phyloP scores from a whole-genome alignment of 1,140 invertebrate genomes.

The Aphaenogaster floridana region DNA sequence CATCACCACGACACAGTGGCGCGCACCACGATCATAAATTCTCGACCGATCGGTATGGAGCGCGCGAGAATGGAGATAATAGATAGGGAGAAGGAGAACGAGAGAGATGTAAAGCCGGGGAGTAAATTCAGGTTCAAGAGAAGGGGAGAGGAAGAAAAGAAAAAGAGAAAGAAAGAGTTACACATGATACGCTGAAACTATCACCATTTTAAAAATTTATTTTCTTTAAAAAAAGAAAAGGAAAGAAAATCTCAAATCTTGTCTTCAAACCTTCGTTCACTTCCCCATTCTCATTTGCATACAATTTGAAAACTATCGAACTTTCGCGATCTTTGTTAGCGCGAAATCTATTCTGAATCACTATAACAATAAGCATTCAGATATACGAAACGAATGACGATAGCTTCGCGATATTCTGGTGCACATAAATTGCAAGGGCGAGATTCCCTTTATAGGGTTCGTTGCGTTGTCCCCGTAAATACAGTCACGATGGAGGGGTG shows the following conservation, averaged over 20 bases:
- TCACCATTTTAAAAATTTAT: neutral
- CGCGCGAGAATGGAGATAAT: constrained; percentile 16
- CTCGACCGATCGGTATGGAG: constrained; percentile 24
- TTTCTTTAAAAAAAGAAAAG: neutral
- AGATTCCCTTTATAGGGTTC: constrained; percentile 66
- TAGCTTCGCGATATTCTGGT: neutral
- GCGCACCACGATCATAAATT: constrained; percentile 65
- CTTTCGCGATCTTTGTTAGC: neutral
- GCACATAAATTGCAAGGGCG: constrained; percentile 66
- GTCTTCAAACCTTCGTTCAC: neutral
- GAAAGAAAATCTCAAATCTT: neutral
- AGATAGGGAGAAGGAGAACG: neutral
- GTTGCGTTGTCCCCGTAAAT: constrained; percentile 33
- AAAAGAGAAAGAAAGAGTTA: neutral
- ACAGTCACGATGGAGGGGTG: constrained; percentile 13
- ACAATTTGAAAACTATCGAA: neutral
- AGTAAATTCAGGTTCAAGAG: constrained; percentile 20
- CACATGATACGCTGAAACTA: neutral
- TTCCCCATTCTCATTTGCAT: neutral
- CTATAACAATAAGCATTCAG: neutral
- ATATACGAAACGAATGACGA: constrained; percentile 14
- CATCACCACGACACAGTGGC: constrained; percentile 66
- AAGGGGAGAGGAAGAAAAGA: neutral
- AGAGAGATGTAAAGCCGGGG: neutral
- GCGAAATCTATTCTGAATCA: neutral